Percentiles rank a stretch among this genome's conserved stretches.
These are phyloP conservation scores for Gallinago stenura DNA, from an alignment of 2,797 vertebrate genomes.

Conservation along the genomic window DNA sequence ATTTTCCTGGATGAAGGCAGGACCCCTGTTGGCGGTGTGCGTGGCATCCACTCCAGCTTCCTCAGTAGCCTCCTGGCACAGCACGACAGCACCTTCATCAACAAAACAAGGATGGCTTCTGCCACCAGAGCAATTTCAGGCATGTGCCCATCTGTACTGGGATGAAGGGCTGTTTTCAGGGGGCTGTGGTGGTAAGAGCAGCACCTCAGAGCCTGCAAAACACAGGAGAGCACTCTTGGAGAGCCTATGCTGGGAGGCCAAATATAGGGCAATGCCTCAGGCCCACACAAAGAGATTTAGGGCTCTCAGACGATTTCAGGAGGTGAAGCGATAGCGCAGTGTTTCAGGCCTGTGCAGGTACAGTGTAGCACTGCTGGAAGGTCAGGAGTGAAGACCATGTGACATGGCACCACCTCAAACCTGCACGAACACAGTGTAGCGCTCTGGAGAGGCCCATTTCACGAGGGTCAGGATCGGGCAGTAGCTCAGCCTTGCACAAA, in stretches of 20 bases:
- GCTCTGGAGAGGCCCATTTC: rapidly evolving
- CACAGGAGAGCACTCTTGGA: background rate
- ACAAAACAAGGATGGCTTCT: too few relatives aligned
- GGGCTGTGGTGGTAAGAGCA: background rate
- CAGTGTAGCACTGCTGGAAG: rapidly evolving
- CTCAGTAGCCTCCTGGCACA: background rate
- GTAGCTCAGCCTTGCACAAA: background rate
- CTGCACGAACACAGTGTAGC: rapidly evolving
- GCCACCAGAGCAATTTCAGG: background rate
- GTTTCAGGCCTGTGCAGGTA: rapidly evolving
- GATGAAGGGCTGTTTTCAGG: background rate
- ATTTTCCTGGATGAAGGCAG: background rate
- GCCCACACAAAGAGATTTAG: rapidly evolving
- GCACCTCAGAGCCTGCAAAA: background rate
- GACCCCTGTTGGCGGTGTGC: background rate
- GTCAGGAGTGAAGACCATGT: too few relatives aligned
- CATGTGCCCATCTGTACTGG: rapidly evolving
- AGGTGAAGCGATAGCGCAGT: rapidly evolving
- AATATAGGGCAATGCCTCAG: rapidly evolving
- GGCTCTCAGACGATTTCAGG: background rate
- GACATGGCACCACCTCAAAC: rapidly evolving
- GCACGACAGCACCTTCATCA: background rate
- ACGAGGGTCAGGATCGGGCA: rapidly evolving
- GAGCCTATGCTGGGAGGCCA: rapidly evolving
- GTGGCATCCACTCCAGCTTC: background rate